Percentiles rank a stretch among this genome's conserved stretches.
These are phyloP conservation scores for Chitala chitala DNA, from an alignment of 2,113 vertebrate genomes.

Conservation along the genomic window DNA sequence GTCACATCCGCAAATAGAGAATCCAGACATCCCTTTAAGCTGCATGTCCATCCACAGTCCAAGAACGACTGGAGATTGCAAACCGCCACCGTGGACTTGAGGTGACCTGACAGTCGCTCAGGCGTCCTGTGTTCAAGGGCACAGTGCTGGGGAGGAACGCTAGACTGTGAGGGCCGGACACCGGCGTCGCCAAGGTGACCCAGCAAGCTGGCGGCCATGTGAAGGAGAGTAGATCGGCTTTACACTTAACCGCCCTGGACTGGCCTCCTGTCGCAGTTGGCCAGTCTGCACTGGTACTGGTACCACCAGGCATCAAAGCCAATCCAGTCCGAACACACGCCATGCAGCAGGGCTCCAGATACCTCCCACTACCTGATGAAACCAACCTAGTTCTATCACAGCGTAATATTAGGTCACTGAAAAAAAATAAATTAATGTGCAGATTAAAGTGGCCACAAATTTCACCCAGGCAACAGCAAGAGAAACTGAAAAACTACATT, in stretches of 20 bases:
- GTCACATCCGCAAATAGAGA: background rate
- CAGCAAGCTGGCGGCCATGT: background rate
- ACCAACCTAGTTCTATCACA: too few species aligned
- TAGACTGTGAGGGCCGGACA: background rate
- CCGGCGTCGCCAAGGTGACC: background rate
- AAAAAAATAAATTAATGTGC: too few species aligned
- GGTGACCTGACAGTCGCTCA: background rate
- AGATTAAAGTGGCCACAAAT: too few species aligned
- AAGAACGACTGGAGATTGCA: background rate
- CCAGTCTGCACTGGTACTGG: too few species aligned
- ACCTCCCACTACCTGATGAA: too few species aligned
- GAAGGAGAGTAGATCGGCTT: too few species aligned
- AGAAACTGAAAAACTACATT: too few species aligned
- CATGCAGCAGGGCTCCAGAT: background rate
- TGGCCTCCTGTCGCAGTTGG: too few species aligned
- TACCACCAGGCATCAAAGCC: background rate
- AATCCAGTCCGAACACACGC: background rate
- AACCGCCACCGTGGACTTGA: background rate
- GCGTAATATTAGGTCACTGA: too few species aligned
- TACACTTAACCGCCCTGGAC: too few species aligned
- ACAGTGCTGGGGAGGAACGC: background rate
- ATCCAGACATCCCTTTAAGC: background rate
- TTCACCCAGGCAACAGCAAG: too few species aligned
- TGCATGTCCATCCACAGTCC: background rate
- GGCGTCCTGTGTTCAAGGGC: background rate